Evolutionary conservation across 2,113 vertebrate genomes (phyloP), one percentile per base, ranked within the genome.

Genomic region (Coptodon rendalli): DNA sequence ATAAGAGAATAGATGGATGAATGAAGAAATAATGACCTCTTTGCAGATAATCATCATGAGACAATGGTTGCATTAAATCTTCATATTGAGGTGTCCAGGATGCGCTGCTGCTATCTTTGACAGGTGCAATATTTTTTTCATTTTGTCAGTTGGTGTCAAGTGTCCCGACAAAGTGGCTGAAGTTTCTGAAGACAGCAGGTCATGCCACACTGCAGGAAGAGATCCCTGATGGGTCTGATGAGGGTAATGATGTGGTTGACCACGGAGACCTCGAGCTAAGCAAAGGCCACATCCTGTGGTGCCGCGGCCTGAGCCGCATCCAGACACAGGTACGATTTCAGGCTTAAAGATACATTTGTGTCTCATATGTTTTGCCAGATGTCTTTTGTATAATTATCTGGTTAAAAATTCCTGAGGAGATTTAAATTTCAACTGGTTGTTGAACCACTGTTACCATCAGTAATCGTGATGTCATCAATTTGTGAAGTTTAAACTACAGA

Each of bases 251-350:
- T 66, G 98, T 98, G 93, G 99, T 99, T 2, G 98, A 99, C 95
- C 98, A 99, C 7, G 98, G 97, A 9, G 98, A 99, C 93, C 97
- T 99, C 89, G 99, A 99, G 93, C 89, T 99, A 71, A 97, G 96
- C 83, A 97, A 97, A 87, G 97, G 98, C 91, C 98, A 98, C 87
- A 98, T 99, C 93, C 97, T 99, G 84, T 99, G 99, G 99, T 99
- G 98, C 96, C 98, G 99, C 71, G 97, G 98, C 91, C 97, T 99
- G 89, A 98, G 97, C 97, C 97, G 99, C 95, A 98, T 99, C 94
- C 98, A 99, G 87, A 99, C 98, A 22, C 99, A 99, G 98, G 99
- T 99, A 97, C 48, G 17, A 17, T 16, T 17, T 43, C 10, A 48
- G 9, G 27, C 27, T 50, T 78, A 31, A 50, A 78, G 43, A 31